Evolutionary conservation across 2,888 invertebrate genomes (phyloP).

Genomic region (Phalangium opilio): DNA sequence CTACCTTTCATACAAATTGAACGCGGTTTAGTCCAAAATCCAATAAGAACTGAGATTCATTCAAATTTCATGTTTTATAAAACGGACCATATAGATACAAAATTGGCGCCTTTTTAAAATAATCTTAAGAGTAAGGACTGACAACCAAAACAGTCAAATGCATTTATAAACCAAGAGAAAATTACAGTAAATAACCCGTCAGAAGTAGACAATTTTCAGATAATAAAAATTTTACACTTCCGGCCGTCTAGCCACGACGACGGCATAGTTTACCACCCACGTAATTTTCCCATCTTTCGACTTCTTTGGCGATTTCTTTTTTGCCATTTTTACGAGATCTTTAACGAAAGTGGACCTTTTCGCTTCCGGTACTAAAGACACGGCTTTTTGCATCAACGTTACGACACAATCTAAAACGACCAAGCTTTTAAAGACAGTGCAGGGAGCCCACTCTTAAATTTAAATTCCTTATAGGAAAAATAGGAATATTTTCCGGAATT

Average conservation of each 20-base stretch:
- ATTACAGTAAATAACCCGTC: no score
- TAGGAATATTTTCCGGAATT: no score
- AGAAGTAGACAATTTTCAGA: no score
- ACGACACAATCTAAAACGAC: constrained; percentile 7
- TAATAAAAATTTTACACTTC: constrained; percentile 12
- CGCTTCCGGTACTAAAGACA: constrained; percentile 9
- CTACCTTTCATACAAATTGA: no score
- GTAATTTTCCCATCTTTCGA: constrained; percentile 10
- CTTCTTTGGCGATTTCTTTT: constrained; percentile 13
- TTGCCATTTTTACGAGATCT: constrained; percentile 12
- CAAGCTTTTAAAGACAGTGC: background rate
- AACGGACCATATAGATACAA: no score
- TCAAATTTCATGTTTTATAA: no score
- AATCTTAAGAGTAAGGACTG: no score
- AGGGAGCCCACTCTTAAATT: background rate
- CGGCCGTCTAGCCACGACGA: constrained; percentile 15
- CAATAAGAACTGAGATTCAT: no score
- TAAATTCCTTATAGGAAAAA: background rate
- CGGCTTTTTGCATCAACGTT: constrained; percentile 6
- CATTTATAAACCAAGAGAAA: no score
- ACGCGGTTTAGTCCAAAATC: no score
- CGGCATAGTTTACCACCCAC: constrained; percentile 14
- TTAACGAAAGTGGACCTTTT: constrained; percentile 10
- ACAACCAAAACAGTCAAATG: no score
- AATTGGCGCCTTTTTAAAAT: no score